Evolutionary conservation across 2,888 invertebrate genomes (phyloP).

Genomic region (Coelinius sp.): DNA sequence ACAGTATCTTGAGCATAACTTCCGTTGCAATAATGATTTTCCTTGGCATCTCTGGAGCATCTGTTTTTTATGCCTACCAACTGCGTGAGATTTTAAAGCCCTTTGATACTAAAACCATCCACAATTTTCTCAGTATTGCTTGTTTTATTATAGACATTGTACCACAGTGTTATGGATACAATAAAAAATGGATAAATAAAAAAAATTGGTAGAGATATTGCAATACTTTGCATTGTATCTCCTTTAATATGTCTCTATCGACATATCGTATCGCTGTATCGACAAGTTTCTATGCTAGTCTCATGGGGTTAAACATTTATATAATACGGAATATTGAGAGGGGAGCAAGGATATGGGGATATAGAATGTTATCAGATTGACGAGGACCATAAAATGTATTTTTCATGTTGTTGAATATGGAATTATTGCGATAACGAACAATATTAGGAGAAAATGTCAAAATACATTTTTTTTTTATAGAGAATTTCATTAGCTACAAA

Average conservation of each 20-base stretch:
- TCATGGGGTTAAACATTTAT: neutral
- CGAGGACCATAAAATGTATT: no score
- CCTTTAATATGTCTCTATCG: slow-evolving; percentile 53
- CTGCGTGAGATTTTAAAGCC: slow-evolving; percentile 72
- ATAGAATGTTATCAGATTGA: neutral
- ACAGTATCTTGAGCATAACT: slow-evolving; percentile 65
- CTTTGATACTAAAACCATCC: slow-evolving; percentile 72
- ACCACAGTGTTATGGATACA: slow-evolving; percentile 58
- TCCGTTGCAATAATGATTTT: slow-evolving; percentile 72
- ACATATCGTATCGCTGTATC: slow-evolving; percentile 50
- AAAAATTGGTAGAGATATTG: slow-evolving; percentile 29
- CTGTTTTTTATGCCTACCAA: slow-evolving; percentile 73
- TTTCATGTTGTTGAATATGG: no score
- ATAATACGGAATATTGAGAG: neutral
- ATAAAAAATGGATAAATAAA: slow-evolving; percentile 49
- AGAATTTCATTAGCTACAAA: no score
- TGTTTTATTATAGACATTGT: slow-evolving; percentile 73
- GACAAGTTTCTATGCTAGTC: neutral
- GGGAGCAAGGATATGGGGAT: neutral
- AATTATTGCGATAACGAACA: no score
- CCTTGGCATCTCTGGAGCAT: slow-evolving; percentile 72
- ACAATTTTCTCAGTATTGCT: slow-evolving; percentile 73
- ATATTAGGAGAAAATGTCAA: no score
- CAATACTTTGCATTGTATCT: slow-evolving; percentile 44
- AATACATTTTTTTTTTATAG: no score